Base-by-base conservation (phyloP, 2,113 vertebrate species). In the Empidonax alnorum region DNA sequence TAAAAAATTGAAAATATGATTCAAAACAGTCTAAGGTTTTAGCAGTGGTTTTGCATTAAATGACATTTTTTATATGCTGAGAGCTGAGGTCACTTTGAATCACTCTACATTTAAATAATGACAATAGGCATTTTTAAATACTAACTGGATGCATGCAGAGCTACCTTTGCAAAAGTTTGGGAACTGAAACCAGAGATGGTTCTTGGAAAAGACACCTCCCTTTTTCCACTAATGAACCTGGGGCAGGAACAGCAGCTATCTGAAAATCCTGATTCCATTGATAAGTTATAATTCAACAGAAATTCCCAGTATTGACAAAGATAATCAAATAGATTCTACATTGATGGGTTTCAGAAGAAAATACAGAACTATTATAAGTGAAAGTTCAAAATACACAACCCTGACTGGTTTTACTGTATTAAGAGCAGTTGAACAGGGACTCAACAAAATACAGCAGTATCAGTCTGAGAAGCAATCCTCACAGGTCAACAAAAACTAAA, bases 291-390 rank as follows among this genome's bases (percentile, higher is more conserved):
- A 53, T 76, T 73, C 88, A 73, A 53, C 18, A 80, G 88, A 71
- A 87, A 83, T 52, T 85, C 78, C 91, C 24, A 2, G 20, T 85
- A 63, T 91, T 49, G 21, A 87, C 39, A 88, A 84, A 82, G 62
- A 78, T 44, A 68, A 89, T 80, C 30, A 89, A 92, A 82, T 2
- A 76, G 58, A 79, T 58, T 87, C 94, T 90, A 92, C 71, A 86
- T 50, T 80, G 71, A 77, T 22, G 39, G 7, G 33, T 83, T 95
- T 80, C 75, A 88, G 87, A 85, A 89, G n/a, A 83, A 85, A 90
- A 91, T 8, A 84, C 24, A 24, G 5, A 87, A 52, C 58, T 61
- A 37, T 47, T 44, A 37, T 1, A 87, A 62, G 31, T 24, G 41
- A 58, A 52, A 91, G 15, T 46, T 88, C 37, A 66, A 87, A 65